phyloP scores from a whole-genome alignment of 2,797 vertebrate genomes.

The Helicolenus hilgendorfi region DNA sequence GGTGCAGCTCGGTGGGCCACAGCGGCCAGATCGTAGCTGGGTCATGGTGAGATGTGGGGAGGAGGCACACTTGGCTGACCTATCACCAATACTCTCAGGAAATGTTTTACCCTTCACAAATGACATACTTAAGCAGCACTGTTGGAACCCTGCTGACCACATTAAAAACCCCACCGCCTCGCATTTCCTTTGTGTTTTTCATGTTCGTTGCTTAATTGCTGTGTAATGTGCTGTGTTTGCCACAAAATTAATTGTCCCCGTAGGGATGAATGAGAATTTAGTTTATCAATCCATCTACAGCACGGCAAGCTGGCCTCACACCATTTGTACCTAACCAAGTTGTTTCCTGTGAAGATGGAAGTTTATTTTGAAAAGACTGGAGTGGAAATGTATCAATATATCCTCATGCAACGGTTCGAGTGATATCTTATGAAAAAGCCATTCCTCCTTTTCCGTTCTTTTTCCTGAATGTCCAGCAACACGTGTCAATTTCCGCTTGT shows the following conservation, averaged over 20 bases:
- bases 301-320: no score
- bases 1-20: constrained; percentile 26
- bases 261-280: constrained; percentile 3
- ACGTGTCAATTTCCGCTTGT: no score
- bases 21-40: constrained; percentile 42
- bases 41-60: constrained; percentile 50
- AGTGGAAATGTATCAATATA: no score
- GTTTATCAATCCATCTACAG: neutral
- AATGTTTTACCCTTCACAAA: constrained; percentile 53
- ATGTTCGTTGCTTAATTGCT: constrained; percentile 36
- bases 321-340: no score
- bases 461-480: no score
- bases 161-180: constrained; percentile 18
- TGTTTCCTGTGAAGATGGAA: no score
- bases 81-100: constrained; percentile 54
- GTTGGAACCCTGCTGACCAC: constrained; percentile 50
- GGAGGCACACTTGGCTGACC: constrained; percentile 63
- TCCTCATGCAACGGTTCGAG: no score
- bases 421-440: no score
- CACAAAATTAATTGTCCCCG: neutral
- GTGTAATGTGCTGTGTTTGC: constrained; percentile 32
- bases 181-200: constrained; percentile 38
- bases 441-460: no score
- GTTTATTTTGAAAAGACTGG: no score
- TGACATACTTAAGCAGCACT: constrained; percentile 47